These are phyloP conservation scores for Artemia franciscana DNA, from an alignment of 1,140 invertebrate species.

Conservation along the genomic window DNA sequence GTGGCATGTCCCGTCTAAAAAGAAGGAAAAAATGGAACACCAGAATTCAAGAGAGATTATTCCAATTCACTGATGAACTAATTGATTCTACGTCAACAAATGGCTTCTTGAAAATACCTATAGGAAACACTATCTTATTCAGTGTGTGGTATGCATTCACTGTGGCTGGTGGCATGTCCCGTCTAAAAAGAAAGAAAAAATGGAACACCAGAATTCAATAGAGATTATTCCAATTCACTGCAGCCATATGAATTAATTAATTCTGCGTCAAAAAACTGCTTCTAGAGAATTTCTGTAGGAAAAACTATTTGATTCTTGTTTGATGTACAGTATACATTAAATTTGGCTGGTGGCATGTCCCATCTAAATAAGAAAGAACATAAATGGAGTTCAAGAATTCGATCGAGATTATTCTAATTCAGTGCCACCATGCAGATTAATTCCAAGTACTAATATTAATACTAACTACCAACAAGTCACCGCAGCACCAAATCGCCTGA, in stretches of 20 bases:
- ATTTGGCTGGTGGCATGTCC: conserved; percentile 84
- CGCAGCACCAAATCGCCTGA: no score
- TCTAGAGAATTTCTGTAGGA: conserved; percentile 80
- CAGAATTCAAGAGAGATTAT: conserved; percentile 7
- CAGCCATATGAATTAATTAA: no score
- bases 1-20: conserved; percentile 62
- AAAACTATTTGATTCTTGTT: conserved; percentile 95
- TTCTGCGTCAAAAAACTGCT: conserved; percentile 78
- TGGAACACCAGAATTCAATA: conserved; percentile 7
- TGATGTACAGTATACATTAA: conserved; percentile 95
- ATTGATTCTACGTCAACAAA: conserved; percentile 82
- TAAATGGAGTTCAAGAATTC: conserved; percentile 9
- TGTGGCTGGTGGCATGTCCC: conserved; percentile 79
- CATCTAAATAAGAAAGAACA: conserved; percentile 29
- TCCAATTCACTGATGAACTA: neutral
- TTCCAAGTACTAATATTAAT: no score
- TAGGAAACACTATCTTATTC: conserved; percentile 87
- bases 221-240: no score
- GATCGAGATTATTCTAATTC: no score
- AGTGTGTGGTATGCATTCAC: conserved; percentile 98
- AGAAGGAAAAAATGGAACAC: no score
- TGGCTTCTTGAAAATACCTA: conserved; percentile 78
- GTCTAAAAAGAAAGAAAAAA: conserved; percentile 30
- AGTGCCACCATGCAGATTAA: no score
- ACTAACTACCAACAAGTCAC: no score